Conservation (phyloP, 2,113 vertebrate species). For the Crotalus helleri region DNA sequence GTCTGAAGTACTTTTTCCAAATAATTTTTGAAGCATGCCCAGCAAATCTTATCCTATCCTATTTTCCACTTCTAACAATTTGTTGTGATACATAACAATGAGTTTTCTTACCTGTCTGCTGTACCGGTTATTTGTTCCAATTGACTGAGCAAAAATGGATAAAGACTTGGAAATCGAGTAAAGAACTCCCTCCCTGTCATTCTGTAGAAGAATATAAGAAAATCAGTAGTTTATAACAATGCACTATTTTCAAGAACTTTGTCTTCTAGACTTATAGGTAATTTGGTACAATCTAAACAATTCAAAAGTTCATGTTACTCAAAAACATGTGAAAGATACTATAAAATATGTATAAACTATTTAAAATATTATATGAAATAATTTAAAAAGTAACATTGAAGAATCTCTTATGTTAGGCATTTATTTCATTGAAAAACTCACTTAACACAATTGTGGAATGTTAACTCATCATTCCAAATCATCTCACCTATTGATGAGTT, state of each 20-base stretch:
- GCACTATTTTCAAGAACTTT: neutral
- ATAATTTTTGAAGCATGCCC: neutral
- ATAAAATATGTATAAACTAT: neutral
- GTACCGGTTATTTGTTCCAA: conserved; percentile 80
- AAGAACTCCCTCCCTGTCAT: conserved; percentile 97
- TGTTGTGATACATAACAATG: neutral
- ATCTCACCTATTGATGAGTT: neutral
- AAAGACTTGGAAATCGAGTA: conserved; percentile 89
- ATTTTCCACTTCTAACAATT: neutral
- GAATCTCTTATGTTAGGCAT: neutral
- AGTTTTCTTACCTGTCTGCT: conserved; percentile 80
- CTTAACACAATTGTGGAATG: neutral
- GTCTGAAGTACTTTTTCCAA: neutral
- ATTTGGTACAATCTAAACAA: neutral
- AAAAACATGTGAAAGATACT: neutral
- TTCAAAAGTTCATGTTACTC: neutral
- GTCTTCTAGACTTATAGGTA: neutral
- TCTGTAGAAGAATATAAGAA: conserved; percentile 64
- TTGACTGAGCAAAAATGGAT: conserved; percentile 90
- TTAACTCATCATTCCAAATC: neutral
- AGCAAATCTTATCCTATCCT: neutral
- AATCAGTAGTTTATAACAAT: conserved; percentile 3
- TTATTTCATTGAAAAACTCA: neutral
- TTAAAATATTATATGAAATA: neutral
- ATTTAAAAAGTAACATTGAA: neutral